Evolutionary conservation across 2,888 invertebrate species (phyloP), one percentile per base, ranked within the genome.

Genomic region (Diarsia rubi): DNA sequence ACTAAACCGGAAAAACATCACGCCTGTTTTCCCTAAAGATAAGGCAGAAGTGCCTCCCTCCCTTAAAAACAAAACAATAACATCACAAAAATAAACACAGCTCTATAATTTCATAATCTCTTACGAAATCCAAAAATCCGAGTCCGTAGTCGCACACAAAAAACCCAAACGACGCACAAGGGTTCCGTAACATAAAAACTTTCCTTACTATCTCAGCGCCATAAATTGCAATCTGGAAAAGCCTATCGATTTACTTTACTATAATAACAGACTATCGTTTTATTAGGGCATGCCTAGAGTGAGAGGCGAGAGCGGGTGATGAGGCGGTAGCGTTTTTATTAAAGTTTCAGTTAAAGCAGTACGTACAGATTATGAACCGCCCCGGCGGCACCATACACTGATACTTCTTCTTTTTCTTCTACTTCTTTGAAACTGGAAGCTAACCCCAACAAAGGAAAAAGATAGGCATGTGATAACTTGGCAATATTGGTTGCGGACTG

Each of bases 201-300:
- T 83, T 83, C 84, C 85, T 78, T 78, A 73, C 75, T 90, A 91
- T 89, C 90, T 86, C 69, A 64, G 52, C 65, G 63, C 82, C 84
- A 88, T 91, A 91, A 91, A 91, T 90, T 83, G 88, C 86, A 88
- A 90, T 91, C 88, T 85, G 84, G 81, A 71, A 82, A 83, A 79
- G 82, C 86, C 86, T 81, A 88, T 86, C 90, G 90, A 89, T 91
- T 90, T 89, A 89, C 87, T 86, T 86, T 70, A 82, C 74, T 78
- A 83, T 88, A 88, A 88, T 90, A 90, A 87, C 83, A 83, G 75
- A 69, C 69, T 65, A 60, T 82, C 82, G 75, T 81, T 83, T 19
- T 62, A 24, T 57, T 45, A 21, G 47, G 24, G 21, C 4, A 31
- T 11, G 21, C 3, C 0, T 21, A 73, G 3, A 37, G 52, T 63